Evolutionary conservation across 2,888 invertebrate genomes (phyloP).

Genomic region (Rambutsinella grinnellia): DNA sequence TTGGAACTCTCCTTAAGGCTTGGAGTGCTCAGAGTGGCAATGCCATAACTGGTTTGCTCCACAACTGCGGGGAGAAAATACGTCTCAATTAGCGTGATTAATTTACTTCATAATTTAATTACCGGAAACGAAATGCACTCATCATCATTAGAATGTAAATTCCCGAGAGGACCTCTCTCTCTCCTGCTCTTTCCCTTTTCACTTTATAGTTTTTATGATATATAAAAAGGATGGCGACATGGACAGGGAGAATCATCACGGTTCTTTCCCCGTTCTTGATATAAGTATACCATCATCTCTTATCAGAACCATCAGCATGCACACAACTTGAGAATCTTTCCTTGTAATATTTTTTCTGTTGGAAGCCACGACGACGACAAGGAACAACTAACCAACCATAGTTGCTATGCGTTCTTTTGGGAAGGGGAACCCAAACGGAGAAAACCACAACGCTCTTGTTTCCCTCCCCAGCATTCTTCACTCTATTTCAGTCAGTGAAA

Average conservation of each 20-base stretch:
- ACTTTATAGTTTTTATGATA: too few species aligned
- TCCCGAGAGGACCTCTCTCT: slow-evolving; percentile 41
- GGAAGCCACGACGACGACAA: not conserved
- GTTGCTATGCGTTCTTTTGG: not conserved
- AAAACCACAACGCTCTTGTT: not conserved
- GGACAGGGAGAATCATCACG: too few species aligned
- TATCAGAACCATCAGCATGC: too few species aligned
- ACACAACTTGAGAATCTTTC: not conserved
- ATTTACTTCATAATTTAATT: slow-evolving; percentile 66
- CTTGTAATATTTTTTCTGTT: not conserved
- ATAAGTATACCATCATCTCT: too few species aligned
- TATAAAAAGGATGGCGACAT: too few species aligned
- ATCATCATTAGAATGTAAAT: slow-evolving; percentile 66
- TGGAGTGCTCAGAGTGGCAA: not conserved
- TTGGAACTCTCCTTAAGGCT: too few species aligned
- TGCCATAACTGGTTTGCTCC: slow-evolving; percentile 5
- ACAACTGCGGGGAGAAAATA: slow-evolving; percentile 55
- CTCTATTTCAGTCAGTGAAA: too few species aligned
- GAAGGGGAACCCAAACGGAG: too few species aligned
- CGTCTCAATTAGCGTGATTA: slow-evolving; percentile 66
- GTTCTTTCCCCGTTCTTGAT: too few species aligned
- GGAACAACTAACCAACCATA: too few species aligned
- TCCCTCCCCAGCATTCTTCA: not conserved
- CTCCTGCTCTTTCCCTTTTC: slow-evolving; percentile 4
- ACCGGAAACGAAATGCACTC: slow-evolving; percentile 65